A percentile compares a stretch with the other conserved stretches of the same genome.
Evolutionary conservation across 1,140 invertebrate genomes (phyloP).

Genomic region (Drosophila insularis): DNA sequence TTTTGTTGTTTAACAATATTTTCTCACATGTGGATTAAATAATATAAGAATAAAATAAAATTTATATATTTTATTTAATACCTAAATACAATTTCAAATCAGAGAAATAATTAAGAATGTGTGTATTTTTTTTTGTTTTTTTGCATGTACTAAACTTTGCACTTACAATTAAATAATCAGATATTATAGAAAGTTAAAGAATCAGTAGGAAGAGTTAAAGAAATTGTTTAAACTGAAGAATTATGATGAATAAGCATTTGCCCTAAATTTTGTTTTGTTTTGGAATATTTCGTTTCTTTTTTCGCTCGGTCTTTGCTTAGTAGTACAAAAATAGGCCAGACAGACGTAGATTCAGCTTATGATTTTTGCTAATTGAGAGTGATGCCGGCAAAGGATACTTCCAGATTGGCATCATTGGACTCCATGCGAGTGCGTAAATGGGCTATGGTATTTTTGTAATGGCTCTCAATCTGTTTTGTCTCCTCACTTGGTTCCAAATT

Average conservation of each 20-base stretch:
- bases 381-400: slow-evolving; percentile 82
- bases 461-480: slow-evolving; percentile 97
- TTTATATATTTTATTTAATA: slow-evolving; percentile 51
- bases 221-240: slow-evolving; percentile 41
- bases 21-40: slow-evolving; percentile 66
- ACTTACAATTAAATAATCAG: slow-evolving; percentile 66
- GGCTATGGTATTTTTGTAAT: slow-evolving; percentile 94
- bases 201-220: neutral
- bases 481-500: slow-evolving; percentile 97
- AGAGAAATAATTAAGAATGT: slow-evolving; percentile 66
- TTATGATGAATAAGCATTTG: slow-evolving; percentile 56
- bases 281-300: slow-evolving; percentile 42
- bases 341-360: slow-evolving; percentile 4
- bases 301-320: slow-evolving; percentile 24
- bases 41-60: slow-evolving; percentile 60
- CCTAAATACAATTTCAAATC: slow-evolving; percentile 57
- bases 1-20: slow-evolving; percentile 72
- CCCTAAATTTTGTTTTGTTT: slow-evolving; percentile 49
- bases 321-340: slow-evolving; percentile 57
- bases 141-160: slow-evolving; percentile 49
- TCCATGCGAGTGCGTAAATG: slow-evolving; percentile 88
- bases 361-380: slow-evolving; percentile 70
- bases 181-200: neutral
- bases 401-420: slow-evolving; percentile 85
- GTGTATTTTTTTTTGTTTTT: slow-evolving; percentile 15